Evolutionary conservation across 2,888 invertebrate genomes (phyloP), one percentile per base, ranked within the genome.

Genomic region (Isotomurus palustris): DNA sequence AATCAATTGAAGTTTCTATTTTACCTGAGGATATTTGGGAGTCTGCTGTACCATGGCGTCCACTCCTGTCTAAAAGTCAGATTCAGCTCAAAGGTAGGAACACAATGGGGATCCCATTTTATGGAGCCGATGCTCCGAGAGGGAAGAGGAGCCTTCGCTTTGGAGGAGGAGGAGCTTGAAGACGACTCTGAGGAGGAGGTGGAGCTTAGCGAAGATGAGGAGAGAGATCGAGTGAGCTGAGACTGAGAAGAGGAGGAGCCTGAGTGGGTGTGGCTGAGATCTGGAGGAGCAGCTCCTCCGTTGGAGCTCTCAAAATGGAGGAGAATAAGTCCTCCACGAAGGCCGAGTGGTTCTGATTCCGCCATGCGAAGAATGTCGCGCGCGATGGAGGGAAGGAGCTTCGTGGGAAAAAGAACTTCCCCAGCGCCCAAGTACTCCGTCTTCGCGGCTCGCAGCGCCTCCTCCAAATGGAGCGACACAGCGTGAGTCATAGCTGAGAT

Each of bases 11-110:
- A n/a, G n/a, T n/a, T n/a, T n/a, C n/a, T n/a, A n/a, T n/a, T 88
- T 87, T 78, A 90, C 90, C 89, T 90, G 77, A 92, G 81, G 78
- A 92, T 88, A 77, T 91, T 90, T 76, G 90, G 89, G 77, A 92
- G 80, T 74, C 87, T 81, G 72, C 86, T 85, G 71, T 87, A 87
- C 92, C 92, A 92, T 74, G 88, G 86, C 72, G 87, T 85, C 61
- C 85, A 83, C 74, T 90, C 88, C 75, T 91, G 91, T 76, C 88
- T 88, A 70, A 93, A 81, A 51, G 89, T 91, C 68, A 93, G 80
- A 77, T 87, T 88, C 72, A 93, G 81, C 78, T 93, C 92, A 76
- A 92, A 93, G 63, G 92, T 93, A 62, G 91, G 87, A 50, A 91
- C 87, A 28, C 90, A 88, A 74, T 83, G 84, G 52, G 88, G 87